Base-by-base conservation (phyloP, 2,113 vertebrate species). In the Camelus dromedarius region DNA sequence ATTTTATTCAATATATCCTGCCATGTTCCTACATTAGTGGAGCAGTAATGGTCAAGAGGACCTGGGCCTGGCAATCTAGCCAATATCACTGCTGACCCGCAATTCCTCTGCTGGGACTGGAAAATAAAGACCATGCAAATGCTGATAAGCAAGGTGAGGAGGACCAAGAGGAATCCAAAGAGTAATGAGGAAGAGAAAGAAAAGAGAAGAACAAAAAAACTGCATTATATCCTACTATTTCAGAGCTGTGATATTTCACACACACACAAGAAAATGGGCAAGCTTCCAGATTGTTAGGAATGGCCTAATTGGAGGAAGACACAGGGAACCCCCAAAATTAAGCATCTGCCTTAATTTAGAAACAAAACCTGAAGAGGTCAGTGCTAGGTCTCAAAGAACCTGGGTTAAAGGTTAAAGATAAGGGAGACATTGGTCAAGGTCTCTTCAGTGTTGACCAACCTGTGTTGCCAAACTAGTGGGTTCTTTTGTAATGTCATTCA, bases 321-420 rank as follows among this genome's bases (percentile, higher is more conserved):
- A 48, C 5, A 30, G 46, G 67, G 19, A 84, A n/a, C 50, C 35
- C 19, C 64, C 52, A 0, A 62, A 82, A 64, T 80, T 22, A 81
- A 97, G n/a, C 82, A 50, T 56, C n/a, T 83, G 30, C 11, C 32
- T 48, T 75, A 46, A 82, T 70, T 83, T 66, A 92, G 54, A n/a
- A 79, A 58, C 42, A 14, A 35, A 50, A 80, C 5, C 64, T 46
- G 24, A 94, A 75, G 60, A 92, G 87, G 60, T 89, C 19, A 89
- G 83, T 28, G 35, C 24, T 62, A 77, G 52, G 30, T 35, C 28
- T 72, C 60, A 84, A 80, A 93, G 73, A 83, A n/a, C 11, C 35
- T 50, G 48, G 80, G 76, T 81, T 84, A 91, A 81, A 96, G 70
- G 60, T 81, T 81, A 88, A 60, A 94, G 92, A 87, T 91, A 75